Evolutionary conservation across 2,888 invertebrate genomes (phyloP).

Genomic region (Plagiodera versicolora): DNA sequence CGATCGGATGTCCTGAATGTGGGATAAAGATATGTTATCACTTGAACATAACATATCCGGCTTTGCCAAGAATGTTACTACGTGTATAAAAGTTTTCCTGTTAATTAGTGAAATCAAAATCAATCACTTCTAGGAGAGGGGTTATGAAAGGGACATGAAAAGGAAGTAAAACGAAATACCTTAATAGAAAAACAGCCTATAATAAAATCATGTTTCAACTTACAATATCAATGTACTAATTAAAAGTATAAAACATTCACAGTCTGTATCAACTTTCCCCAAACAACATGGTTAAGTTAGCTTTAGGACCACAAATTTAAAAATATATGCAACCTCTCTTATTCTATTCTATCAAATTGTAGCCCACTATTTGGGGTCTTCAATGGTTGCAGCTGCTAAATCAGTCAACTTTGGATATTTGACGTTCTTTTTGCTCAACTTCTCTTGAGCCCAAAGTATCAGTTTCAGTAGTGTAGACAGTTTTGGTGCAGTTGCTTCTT

Average conservation of each 20-base stretch:
- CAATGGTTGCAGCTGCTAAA: constrained; percentile 81
- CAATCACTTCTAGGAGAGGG: too few relatives aligned
- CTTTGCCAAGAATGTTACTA: too few relatives aligned
- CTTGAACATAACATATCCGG: too few relatives aligned
- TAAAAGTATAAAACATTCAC: constrained; percentile 22
- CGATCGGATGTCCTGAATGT: too few relatives aligned
- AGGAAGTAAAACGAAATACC: too few relatives aligned
- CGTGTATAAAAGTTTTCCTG: too few relatives aligned
- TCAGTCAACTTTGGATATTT: constrained; percentile 96
- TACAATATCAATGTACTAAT: constrained; percentile 13
- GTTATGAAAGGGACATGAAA: too few relatives aligned
- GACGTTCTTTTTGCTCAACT: constrained; percentile 92
- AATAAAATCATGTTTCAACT: constrained; percentile 8
- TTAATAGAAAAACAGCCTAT: constrained; percentile 2
- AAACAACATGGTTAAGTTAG: neutral
- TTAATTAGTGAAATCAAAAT: too few relatives aligned
- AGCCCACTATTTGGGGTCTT: constrained; percentile 53
- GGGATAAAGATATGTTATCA: too few relatives aligned
- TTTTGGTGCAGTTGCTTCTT: constrained; percentile 88
- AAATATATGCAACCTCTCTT: constrained; percentile 1
- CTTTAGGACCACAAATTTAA: neutral
- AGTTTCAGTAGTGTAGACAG: constrained; percentile 88
- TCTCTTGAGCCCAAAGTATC: constrained; percentile 94
- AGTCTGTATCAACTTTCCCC: constrained; percentile 10
- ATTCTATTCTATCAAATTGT: constrained; percentile 25